These are phyloP conservation scores for Hyposoter dolosus DNA, from an alignment of 2,888 invertebrate species.

Conservation along the genomic window DNA sequence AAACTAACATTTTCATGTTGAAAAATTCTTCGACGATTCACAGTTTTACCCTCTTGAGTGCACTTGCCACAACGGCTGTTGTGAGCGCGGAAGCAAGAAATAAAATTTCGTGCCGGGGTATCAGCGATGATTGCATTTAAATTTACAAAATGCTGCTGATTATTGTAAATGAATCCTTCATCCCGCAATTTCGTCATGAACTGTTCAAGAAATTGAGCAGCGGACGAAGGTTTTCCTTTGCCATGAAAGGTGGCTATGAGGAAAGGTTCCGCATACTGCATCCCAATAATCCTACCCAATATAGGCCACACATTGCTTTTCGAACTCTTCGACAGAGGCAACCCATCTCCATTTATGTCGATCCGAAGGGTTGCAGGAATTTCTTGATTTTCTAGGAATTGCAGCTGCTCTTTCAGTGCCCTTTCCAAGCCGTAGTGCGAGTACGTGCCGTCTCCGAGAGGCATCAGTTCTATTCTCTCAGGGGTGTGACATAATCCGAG, in stretches of 20 bases:
- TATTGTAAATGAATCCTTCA: conserved; percentile 40
- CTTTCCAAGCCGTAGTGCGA: conserved; percentile 39
- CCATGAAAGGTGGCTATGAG: conserved; percentile 35
- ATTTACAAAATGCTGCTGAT: conserved; percentile 3
- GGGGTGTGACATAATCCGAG: conserved; percentile 42
- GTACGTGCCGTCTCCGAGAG: conserved; percentile 10
- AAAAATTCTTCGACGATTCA: conserved; percentile 47
- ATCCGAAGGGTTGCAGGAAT: background rate
- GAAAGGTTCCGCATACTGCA: conserved; percentile 30
- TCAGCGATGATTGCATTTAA: conserved; percentile 46
- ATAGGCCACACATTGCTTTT: conserved; percentile 41
- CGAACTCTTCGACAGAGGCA: conserved; percentile 35
- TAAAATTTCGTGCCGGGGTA: conserved; percentile 57
- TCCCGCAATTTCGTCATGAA: conserved; percentile 21
- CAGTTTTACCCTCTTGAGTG: conserved; percentile 29
- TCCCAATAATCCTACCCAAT: conserved; percentile 16
- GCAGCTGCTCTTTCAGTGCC: conserved; percentile 28
- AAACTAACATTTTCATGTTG: conserved; percentile 14
- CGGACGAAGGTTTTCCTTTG: conserved; percentile 23
- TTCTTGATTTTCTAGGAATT: background rate
- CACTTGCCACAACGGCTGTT: conserved; percentile 58
- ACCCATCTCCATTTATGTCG: conserved; percentile 45
- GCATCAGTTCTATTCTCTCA: conserved; percentile 17
- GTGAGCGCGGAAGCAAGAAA: conserved; percentile 39
- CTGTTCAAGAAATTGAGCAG: conserved; percentile 23